phyloP scores from a whole-genome alignment of 2,113 vertebrate genomes.

The Thalassoma bifasciatum region DNA sequence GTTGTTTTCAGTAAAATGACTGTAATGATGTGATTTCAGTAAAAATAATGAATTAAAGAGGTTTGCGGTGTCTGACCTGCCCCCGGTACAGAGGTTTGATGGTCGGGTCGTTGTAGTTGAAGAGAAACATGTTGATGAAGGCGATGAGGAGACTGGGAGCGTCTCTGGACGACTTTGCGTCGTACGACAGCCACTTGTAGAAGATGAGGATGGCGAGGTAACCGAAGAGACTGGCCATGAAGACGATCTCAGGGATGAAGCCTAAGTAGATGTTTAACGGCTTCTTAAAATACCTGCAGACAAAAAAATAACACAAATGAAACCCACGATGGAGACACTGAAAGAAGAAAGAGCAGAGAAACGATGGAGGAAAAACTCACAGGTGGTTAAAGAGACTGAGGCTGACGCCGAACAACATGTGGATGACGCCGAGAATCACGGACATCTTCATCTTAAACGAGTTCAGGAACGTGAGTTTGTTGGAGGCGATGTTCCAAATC shows the following conservation, averaged over 20 bases:
- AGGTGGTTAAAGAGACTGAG: slow-evolving; percentile 95
- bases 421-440: slow-evolving; percentile 92
- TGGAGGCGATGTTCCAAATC: slow-evolving; percentile 96
- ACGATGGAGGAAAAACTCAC: slow-evolving; percentile 79
- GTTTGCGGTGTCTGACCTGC: slow-evolving; percentile 90
- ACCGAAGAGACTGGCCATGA: slow-evolving; percentile 93
- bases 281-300: slow-evolving; percentile 93
- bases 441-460: slow-evolving; percentile 99
- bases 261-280: slow-evolving; percentile 95
- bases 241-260: slow-evolving; percentile 97
- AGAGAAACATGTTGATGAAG: slow-evolving; percentile 99
- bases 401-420: slow-evolving; percentile 95
- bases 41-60: no score
- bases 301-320: not conserved
- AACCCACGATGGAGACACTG: not conserved
- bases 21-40: no score
- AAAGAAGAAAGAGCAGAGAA: not conserved
- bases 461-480: slow-evolving; percentile 97
- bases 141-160: slow-evolving; percentile 97
- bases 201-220: slow-evolving; percentile 95
- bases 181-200: slow-evolving; percentile 93
- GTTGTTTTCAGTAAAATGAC: no score
- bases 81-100: slow-evolving; percentile 90
- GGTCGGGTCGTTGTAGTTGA: slow-evolving; percentile 88
- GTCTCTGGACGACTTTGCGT: slow-evolving; percentile 85